A percentile compares a stretch with the other conserved stretches of the same genome.
These are phyloP conservation scores for Strongylocentrotus purpuratus DNA, from an alignment of 35 echinoderm and acorn worm genomes.

Conservation along the genomic window DNA sequence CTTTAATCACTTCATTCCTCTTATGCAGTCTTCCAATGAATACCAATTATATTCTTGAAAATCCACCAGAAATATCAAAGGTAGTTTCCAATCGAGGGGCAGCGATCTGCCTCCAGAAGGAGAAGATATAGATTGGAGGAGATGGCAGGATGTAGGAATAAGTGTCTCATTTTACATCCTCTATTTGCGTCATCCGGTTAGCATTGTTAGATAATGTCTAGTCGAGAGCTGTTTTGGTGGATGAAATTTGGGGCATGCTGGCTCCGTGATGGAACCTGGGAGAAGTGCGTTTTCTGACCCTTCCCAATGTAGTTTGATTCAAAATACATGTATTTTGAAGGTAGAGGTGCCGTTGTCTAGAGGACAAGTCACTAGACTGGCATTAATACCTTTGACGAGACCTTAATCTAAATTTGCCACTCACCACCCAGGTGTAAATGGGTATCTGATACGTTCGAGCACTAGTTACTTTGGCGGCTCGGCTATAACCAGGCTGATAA, in stretches of 20 bases:
- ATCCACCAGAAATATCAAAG: conserved; percentile 17
- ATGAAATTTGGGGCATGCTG: not conserved
- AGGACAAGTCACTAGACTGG: no score
- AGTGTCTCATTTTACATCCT: not conserved
- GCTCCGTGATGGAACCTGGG: no score
- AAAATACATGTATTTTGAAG: no score
- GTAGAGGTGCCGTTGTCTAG: no score
- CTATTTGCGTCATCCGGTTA: not conserved
- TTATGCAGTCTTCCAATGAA: not conserved
- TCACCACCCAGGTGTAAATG: no score
- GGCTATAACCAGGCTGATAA: no score
- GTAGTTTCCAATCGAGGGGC: not conserved
- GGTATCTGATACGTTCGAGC: no score
- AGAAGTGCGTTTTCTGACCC: no score
- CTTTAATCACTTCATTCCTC: not conserved
- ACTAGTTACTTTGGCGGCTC: no score
- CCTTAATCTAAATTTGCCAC: no score
- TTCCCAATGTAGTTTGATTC: no score
- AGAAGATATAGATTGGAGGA: not conserved
- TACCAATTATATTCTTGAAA: conserved; percentile 3
- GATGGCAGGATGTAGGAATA: not conserved
- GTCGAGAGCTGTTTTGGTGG: not conserved
- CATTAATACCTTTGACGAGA: no score
- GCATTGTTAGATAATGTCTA: not conserved
- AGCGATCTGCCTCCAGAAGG: not conserved